phyloP scores from a whole-genome alignment of 2,888 invertebrate species.

The Netelia virgata region DNA sequence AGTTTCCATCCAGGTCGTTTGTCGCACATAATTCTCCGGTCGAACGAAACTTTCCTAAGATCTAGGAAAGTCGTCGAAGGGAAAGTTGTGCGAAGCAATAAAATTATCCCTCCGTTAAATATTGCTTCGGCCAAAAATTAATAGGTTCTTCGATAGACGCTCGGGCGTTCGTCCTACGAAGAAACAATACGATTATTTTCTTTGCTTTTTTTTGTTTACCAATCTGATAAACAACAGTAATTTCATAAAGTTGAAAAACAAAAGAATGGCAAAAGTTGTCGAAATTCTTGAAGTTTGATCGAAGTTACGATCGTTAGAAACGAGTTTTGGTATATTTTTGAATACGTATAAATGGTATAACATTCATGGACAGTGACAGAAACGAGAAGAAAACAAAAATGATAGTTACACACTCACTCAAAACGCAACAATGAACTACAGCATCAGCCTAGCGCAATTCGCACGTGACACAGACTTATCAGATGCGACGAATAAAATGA shows the following conservation, averaged over 20 bases:
- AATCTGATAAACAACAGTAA: not conserved
- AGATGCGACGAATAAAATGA: constrained; percentile 53
- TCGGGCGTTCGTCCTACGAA: no score
- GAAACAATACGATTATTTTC: not conserved
- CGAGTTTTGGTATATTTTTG: not conserved
- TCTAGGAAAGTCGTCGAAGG: not conserved
- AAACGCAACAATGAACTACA: constrained; percentile 64
- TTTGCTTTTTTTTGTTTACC: no score
- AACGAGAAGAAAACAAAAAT: not conserved
- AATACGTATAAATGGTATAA: not conserved
- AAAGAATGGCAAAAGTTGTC: not conserved
- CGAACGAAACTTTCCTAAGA: not conserved
- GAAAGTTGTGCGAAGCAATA: not conserved
- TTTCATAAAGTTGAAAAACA: not conserved
- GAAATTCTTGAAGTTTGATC: not conserved
- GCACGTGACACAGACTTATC: constrained; percentile 44
- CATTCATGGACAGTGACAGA: constrained; percentile 8
- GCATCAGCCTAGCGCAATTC: constrained; percentile 58
- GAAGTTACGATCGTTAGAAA: not conserved
- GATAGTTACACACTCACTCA: constrained; percentile 32
- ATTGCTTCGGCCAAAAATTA: not conserved
- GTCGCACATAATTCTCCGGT: not conserved
- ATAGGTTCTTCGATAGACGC: not conserved
- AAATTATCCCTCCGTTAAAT: not conserved
- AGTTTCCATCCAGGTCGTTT: not conserved